Percentiles rank a stretch among this genome's conserved stretches.
Conservation (phyloP, 2,113 vertebrate species). For the Piprites chloris region DNA sequence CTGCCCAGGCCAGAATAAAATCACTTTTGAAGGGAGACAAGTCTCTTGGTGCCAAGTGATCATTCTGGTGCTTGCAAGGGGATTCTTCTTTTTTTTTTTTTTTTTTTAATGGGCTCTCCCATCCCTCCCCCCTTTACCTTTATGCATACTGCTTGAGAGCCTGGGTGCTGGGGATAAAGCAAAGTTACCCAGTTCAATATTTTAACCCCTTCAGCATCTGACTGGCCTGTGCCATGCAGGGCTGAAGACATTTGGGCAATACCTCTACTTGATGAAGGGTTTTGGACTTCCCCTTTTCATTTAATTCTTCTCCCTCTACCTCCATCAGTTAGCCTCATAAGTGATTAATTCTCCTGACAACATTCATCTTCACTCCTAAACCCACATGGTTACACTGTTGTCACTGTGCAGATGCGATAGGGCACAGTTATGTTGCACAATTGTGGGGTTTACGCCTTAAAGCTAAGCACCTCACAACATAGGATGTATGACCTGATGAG, state of each 20-base stretch:
- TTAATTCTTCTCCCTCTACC: background rate
- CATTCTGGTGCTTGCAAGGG: background rate
- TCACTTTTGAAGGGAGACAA: conserved; percentile 44
- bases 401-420: rapidly evolving
- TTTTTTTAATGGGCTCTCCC: background rate
- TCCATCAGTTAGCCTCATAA: background rate
- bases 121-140: rapidly evolving
- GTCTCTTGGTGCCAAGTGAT: background rate
- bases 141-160: background rate
- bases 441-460: rapidly evolving
- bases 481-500: background rate
- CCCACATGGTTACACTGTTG: background rate
- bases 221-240: background rate
- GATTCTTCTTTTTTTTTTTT: background rate
- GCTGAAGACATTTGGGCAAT: rapidly evolving
- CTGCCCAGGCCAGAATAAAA: conserved; percentile 49
- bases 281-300: background rate
- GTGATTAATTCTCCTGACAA: background rate
- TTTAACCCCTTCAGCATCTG: background rate
- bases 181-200: background rate
- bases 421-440: rapidly evolving
- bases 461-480: background rate
- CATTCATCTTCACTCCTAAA: background rate
- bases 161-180: background rate
- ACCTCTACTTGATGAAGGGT: background rate